Percentiles rank a stretch among this genome's conserved stretches.
Conservation (phyloP, 2,113 vertebrate species). For the zebrafish (Danio rerio) region DNA sequence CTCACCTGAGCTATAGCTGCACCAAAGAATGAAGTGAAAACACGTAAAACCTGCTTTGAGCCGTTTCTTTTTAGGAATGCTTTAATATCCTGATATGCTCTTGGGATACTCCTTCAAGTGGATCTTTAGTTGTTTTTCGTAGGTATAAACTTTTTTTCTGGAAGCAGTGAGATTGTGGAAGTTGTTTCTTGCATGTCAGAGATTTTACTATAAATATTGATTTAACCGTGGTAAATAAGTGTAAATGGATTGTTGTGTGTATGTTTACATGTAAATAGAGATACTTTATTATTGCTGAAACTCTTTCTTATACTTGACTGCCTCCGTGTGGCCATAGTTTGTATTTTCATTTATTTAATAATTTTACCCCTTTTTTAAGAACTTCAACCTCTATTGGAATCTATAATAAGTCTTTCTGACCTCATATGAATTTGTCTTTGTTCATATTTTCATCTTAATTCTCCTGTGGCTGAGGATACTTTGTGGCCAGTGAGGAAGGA, state of each 20-base stretch:
- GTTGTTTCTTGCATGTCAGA: not conserved
- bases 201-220: not conserved
- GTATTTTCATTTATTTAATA: not conserved
- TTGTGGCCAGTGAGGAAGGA: not conserved
- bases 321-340: not conserved
- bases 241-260: not conserved
- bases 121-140: conserved; percentile 85
- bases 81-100: conserved; percentile 75
- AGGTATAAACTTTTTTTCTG: conserved; percentile 71
- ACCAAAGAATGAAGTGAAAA: not conserved
- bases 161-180: not conserved
- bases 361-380: not conserved
- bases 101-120: conserved; percentile 81
- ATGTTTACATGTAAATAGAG: no score
- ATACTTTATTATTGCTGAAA: not conserved
- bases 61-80: conserved; percentile 30
- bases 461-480: not conserved
- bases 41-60: not conserved
- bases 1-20: conserved; percentile 6
- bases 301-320: not conserved
- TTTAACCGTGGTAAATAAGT: not conserved
- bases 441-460: not conserved
- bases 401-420: not conserved
- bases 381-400: not conserved
- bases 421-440: not conserved